Evolutionary conservation across 1,140 invertebrate species (phyloP).

Genomic region (Tribolium madens): DNA sequence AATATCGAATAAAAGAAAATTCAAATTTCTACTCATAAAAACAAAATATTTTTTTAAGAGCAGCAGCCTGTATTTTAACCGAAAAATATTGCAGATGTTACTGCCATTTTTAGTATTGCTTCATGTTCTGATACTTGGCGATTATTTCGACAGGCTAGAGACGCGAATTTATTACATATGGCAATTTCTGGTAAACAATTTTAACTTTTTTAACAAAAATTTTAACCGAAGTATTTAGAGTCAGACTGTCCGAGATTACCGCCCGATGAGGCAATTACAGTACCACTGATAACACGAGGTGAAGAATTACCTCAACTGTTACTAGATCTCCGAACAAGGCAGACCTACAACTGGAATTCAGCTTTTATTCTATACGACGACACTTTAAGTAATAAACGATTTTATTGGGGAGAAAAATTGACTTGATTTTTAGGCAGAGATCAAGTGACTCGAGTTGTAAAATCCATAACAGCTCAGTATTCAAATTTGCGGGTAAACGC

Average conservation of each 20-base stretch:
- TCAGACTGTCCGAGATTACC: slow-evolving; percentile 80
- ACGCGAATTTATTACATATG: slow-evolving; percentile 75
- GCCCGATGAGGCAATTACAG: slow-evolving; percentile 73
- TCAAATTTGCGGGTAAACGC: slow-evolving; percentile 66
- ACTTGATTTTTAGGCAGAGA: slow-evolving; percentile 68
- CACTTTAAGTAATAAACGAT: slow-evolving; percentile 71
- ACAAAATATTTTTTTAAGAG: too few relatives aligned
- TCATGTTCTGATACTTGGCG: slow-evolving; percentile 78
- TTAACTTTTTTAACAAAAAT: not conserved
- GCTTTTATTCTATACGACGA: slow-evolving; percentile 78
- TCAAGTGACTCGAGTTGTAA: slow-evolving; percentile 72
- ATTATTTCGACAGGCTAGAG: slow-evolving; percentile 70
- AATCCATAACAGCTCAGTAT: slow-evolving; percentile 68
- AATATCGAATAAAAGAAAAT: too few relatives aligned
- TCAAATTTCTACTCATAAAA: too few relatives aligned
- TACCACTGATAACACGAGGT: slow-evolving; percentile 74
- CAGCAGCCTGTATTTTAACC: too few relatives aligned
- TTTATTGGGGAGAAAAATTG: slow-evolving; percentile 2
- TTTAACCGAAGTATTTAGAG: slow-evolving; percentile 52
- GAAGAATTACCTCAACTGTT: slow-evolving; percentile 81
- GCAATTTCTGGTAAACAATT: slow-evolving; percentile 71
- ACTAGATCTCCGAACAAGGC: slow-evolving; percentile 75
- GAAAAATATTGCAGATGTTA: slow-evolving; percentile 70
- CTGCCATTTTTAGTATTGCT: slow-evolving; percentile 76
- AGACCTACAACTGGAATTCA: slow-evolving; percentile 76